A percentile compares a stretch with the other conserved stretches of the same genome.
These are phyloP conservation scores for Madoqua kirkii DNA, from an alignment of 2,113 vertebrate species.

Conservation along the genomic window DNA sequence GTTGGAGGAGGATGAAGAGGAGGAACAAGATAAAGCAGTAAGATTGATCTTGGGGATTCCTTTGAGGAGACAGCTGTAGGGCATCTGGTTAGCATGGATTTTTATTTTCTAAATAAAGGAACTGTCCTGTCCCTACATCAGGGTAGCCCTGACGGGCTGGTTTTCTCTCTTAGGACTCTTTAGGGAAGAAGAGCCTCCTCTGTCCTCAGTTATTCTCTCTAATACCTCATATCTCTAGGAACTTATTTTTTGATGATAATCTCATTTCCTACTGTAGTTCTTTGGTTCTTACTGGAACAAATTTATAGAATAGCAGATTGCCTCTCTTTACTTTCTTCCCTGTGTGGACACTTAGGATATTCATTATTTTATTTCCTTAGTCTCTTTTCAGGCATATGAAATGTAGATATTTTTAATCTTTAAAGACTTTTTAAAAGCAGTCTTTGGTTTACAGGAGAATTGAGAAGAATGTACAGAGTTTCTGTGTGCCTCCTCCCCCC, in stretches of 20 bases:
- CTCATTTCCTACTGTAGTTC: neutral
- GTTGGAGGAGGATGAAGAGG: neutral
- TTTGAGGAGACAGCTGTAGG: neutral
- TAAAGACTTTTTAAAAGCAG: neutral
- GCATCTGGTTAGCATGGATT: neutral
- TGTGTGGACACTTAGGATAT: neutral
- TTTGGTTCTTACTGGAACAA: neutral
- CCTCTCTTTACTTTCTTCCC: neutral
- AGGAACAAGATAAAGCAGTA: slow-evolving; percentile 49
- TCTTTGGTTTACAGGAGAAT: neutral
- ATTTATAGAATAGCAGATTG: slow-evolving; percentile 6
- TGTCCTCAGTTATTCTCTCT: neutral
- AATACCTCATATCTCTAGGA: neutral
- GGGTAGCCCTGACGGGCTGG: neutral
- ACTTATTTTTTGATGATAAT: slow-evolving; percentile 33
- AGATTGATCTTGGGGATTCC: slow-evolving; percentile 9
- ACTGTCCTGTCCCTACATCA: neutral
- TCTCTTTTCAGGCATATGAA: neutral
- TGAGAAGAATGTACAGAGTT: neutral
- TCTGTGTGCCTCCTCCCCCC: neutral
- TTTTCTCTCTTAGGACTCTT: neutral
- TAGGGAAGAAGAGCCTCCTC: neutral
- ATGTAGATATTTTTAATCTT: neutral
- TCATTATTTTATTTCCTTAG: slow-evolving; percentile 14
- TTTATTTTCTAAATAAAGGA: neutral